Conservation (phyloP, 2,797 vertebrate species). For the Cichlasoma orientale region DNA sequence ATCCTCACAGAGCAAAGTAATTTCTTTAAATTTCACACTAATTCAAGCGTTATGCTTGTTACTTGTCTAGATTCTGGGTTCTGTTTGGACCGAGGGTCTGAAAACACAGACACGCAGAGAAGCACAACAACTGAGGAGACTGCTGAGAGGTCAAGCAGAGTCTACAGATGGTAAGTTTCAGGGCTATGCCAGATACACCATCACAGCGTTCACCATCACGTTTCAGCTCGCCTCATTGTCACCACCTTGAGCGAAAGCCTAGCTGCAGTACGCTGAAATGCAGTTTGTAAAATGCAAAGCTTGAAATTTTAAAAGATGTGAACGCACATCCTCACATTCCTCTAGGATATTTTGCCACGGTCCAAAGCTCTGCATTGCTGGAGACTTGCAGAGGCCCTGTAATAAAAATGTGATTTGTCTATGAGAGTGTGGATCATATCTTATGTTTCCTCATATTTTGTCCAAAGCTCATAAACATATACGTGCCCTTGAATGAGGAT, state of each 20-base stretch:
- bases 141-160: neutral
- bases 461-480: neutral
- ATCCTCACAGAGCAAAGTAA: constrained; percentile 9
- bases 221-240: neutral
- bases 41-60: neutral
- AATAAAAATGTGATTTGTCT: neutral
- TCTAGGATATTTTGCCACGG: neutral
- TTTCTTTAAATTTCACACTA: neutral
- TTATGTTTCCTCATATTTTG: neutral
- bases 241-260: neutral
- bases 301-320: neutral
- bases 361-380: neutral
- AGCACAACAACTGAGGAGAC: neutral
- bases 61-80: neutral
- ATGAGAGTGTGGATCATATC: neutral
- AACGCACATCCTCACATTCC: neutral
- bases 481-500: constrained; percentile 9
- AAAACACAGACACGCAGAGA: neutral
- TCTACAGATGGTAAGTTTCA: neutral
- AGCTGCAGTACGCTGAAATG: neutral
- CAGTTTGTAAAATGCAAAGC: neutral
- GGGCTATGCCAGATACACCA: neutral
- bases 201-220: neutral
- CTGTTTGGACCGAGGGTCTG: neutral
- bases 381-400: neutral